phyloP scores from a whole-genome alignment of 2,113 vertebrate species.

The Cyprinus carpio region DNA sequence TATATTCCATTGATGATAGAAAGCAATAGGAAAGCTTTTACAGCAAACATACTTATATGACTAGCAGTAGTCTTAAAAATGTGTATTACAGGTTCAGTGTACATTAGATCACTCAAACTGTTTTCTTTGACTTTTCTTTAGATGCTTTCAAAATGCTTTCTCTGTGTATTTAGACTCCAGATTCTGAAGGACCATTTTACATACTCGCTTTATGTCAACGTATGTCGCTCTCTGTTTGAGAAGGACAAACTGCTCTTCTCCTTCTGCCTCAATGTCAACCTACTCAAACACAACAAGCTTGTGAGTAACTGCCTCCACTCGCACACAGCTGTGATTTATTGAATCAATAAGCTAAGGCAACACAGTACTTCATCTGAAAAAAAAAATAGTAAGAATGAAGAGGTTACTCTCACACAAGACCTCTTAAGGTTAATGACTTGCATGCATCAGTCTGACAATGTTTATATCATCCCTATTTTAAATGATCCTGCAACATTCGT shows the following conservation, averaged over 20 bases:
- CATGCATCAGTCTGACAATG: constrained; percentile 2
- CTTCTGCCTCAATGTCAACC: constrained; percentile 84
- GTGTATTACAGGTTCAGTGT: background rate
- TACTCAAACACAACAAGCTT: constrained; percentile 76
- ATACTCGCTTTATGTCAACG: constrained; percentile 84
- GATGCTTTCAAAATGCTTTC: constrained; percentile 8
- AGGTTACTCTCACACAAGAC: constrained; percentile 25
- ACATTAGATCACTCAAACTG: background rate
- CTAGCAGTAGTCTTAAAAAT: background rate
- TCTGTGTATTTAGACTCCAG: constrained; percentile 72
- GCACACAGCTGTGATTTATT: constrained; percentile 27
- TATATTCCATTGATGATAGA: background rate
- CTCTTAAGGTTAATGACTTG: constrained; percentile 29
- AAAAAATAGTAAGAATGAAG: constrained; percentile 22
- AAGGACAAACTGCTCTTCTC: constrained; percentile 94
- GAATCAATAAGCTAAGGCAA: background rate
- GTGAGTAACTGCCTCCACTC: constrained; percentile 66
- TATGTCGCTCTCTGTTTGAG: constrained; percentile 90
- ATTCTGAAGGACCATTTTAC: constrained; percentile 88
- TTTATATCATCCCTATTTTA: constrained; percentile 4
- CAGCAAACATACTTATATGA: background rate
- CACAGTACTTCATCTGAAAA: constrained; percentile 6
- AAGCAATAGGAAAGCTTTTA: background rate
- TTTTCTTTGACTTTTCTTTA: background rate
- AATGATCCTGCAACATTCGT: background rate